Conservation (phyloP, 2,113 vertebrate species). For the human region GRCh38 chr13:29977001-29977500, state of each 20-base stretch:
- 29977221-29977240: neutral
- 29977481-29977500: slow-evolving; percentile 40
- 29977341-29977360: neutral
- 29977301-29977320: neutral
- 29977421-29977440: neutral
- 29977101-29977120: neutral
- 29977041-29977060: neutral
- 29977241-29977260: neutral
- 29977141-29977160: neutral
- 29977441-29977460: neutral
- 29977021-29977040: slow-evolving; percentile 48
- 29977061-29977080: neutral
- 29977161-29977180: neutral
- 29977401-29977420: neutral
- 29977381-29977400: neutral
- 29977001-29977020: slow-evolving; percentile 47
- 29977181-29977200: neutral
- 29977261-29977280: neutral
- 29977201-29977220: neutral
- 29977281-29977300: neutral
- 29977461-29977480: neutral
- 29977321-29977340: neutral
- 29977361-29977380: neutral
- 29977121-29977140: neutral
- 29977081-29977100: neutral